These are phyloP conservation scores for Onchidella celtica DNA, from an alignment of 2,888 invertebrate species.

Conservation along the genomic window DNA sequence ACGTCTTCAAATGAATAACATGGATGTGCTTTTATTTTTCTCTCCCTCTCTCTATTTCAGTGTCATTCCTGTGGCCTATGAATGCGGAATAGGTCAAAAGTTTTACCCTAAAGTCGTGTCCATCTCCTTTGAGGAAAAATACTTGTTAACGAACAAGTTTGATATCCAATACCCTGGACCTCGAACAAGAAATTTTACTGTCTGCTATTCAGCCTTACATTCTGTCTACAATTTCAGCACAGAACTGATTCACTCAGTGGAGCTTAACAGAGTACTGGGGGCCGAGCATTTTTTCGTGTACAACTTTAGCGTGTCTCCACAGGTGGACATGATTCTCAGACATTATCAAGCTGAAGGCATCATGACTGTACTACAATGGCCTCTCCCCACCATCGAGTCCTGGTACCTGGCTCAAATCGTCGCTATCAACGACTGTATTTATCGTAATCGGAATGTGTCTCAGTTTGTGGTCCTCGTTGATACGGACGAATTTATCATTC, in stretches of 20 bases:
- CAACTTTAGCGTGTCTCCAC: conserved; percentile 30
- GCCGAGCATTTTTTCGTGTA: conserved; percentile 45
- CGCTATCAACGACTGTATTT: neutral
- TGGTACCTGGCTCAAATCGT: neutral
- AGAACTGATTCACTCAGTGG: conserved; percentile 27
- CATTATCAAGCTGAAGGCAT: conserved; percentile 37
- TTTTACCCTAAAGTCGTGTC: neutral
- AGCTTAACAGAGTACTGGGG: conserved; percentile 41
- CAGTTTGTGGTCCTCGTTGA: neutral
- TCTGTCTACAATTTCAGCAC: neutral
- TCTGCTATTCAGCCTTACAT: conserved; percentile 33
- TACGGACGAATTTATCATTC: neutral
- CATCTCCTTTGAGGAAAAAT: neutral
- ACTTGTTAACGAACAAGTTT: neutral
- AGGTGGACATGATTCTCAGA: conserved; percentile 15
- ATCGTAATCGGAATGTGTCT: neutral
- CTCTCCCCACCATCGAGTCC: conserved; percentile 7
- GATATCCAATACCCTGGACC: conserved; percentile 26
- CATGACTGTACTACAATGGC: conserved; percentile 35
- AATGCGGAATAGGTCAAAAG: neutral
- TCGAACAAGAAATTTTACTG: conserved; percentile 32
- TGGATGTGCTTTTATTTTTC: neutral
- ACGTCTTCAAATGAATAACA: too few species aligned
- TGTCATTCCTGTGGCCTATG: neutral
- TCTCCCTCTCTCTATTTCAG: neutral